Percentiles rank a stretch among this genome's conserved stretches.
These are phyloP conservation scores for Habrosyne pyritoides DNA, from an alignment of 2,888 invertebrate species.

Conservation along the genomic window DNA sequence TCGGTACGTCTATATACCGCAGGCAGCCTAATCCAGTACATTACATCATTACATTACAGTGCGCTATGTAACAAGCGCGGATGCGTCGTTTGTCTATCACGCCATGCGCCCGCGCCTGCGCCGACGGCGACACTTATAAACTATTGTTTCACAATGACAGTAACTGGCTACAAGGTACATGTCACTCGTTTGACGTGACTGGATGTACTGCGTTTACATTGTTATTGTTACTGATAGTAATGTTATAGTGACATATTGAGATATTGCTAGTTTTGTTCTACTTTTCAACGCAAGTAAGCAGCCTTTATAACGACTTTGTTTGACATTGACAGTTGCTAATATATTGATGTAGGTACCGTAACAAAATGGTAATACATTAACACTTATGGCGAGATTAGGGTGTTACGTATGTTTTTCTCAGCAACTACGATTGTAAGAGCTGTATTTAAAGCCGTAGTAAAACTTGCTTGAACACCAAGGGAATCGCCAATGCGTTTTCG, in stretches of 20 bases:
- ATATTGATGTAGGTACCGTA: too few relatives aligned
- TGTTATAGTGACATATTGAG: neutral
- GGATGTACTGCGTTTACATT: neutral
- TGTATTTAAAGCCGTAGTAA: too few relatives aligned
- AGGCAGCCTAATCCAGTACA: neutral
- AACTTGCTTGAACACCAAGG: too few relatives aligned
- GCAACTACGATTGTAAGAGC: too few relatives aligned
- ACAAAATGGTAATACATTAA: too few relatives aligned
- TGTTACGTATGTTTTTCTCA: too few relatives aligned
- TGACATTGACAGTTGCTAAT: too few relatives aligned
- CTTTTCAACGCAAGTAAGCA: too few relatives aligned
- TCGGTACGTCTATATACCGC: too few relatives aligned
- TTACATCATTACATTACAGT: neutral
- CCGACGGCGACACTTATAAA: neutral
- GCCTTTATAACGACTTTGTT: too few relatives aligned
- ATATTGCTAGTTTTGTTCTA: conserved; percentile 1
- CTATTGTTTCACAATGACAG: conserved; percentile 9
- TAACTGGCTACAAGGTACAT: neutral
- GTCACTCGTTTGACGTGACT: neutral
- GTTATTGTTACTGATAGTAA: conserved; percentile 2
- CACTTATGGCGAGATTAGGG: too few relatives aligned
- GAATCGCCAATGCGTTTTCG: too few relatives aligned
- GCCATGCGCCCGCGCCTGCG: neutral
- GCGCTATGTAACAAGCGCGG: neutral
- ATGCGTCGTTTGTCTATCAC: neutral